phyloP scores from a whole-genome alignment of 2,113 vertebrate species.

The Rafetus swinhoei region DNA sequence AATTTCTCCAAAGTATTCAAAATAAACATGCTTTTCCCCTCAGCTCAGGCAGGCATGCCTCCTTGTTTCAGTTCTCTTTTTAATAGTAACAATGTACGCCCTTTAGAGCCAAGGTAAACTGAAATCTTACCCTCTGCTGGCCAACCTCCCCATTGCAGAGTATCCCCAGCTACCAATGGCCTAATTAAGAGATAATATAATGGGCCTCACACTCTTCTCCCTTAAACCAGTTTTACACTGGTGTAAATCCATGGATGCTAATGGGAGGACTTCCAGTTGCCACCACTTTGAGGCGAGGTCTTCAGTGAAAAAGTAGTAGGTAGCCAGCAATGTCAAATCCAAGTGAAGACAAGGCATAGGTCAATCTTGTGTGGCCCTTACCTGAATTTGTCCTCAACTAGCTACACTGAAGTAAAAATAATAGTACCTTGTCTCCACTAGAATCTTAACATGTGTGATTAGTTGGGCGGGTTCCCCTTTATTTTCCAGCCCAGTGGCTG shows the following conservation, averaged over 20 bases:
- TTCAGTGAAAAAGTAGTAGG: background rate
- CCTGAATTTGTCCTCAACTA: background rate
- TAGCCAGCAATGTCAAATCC: background rate
- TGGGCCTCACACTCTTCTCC: background rate
- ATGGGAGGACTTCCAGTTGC: background rate
- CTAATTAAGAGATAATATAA: background rate
- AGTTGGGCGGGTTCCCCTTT: background rate
- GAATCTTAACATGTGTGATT: background rate
- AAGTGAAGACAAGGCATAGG: background rate
- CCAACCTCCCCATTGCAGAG: background rate
- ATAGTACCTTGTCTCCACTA: background rate
- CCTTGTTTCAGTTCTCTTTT: constrained; percentile 51
- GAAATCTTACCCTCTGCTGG: constrained; percentile 46
- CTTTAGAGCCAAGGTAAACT: constrained; percentile 28
- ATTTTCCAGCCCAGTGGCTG: background rate
- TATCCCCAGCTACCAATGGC: background rate
- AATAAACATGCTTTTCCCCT: constrained; percentile 54
- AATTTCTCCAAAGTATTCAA: constrained; percentile 55
- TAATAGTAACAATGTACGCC: constrained; percentile 59
- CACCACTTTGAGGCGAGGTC: background rate
- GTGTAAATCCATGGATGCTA: background rate
- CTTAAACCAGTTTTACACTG: background rate
- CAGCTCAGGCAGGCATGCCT: constrained; percentile 28
- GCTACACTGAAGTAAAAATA: background rate
- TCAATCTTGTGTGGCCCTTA: background rate